These are phyloP conservation scores for Rhamphomyia laevipes DNA, from an alignment of 2,888 invertebrate species.

Conservation along the genomic window DNA sequence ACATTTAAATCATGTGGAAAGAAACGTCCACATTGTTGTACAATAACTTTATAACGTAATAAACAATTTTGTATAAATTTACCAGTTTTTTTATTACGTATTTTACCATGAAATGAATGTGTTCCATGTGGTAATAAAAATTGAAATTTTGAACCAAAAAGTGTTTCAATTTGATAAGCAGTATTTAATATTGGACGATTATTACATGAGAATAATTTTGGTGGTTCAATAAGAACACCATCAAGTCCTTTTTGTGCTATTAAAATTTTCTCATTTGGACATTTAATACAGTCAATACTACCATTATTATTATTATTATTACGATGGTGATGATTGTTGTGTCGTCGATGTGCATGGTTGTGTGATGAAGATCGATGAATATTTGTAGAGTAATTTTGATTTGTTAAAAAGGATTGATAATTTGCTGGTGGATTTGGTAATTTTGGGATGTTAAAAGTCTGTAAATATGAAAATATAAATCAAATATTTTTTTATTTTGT, in stretches of 20 bases:
- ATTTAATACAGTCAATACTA: slow-evolving; percentile 14
- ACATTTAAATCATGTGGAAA: slow-evolving; percentile 11
- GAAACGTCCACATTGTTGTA: slow-evolving; percentile 15
- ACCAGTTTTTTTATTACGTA: slow-evolving; percentile 13
- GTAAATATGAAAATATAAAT: neutral
- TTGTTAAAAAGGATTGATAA: too few species aligned
- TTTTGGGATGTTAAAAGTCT: neutral
- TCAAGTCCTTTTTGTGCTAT: slow-evolving; percentile 16
- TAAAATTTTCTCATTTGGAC: slow-evolving; percentile 16
- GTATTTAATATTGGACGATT: slow-evolving; percentile 13
- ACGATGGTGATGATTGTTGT: neutral
- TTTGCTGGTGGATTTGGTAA: too few species aligned
- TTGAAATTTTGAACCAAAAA: slow-evolving; percentile 15
- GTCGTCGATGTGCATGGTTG: neutral
- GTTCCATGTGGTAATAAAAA: slow-evolving; percentile 17
- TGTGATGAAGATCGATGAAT: neutral
- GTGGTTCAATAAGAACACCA: slow-evolving; percentile 16
- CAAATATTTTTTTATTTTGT: neutral
- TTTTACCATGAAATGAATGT: slow-evolving; percentile 16
- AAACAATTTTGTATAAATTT: slow-evolving; percentile 14
- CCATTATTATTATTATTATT: too few species aligned
- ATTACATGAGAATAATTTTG: slow-evolving; percentile 15
- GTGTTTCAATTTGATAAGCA: slow-evolving; percentile 15
- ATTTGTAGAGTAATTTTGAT: neutral
- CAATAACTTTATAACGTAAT: slow-evolving; percentile 17